Conservation (phyloP, 1,140 invertebrate species). For the Trichomalopsis sarcophagae region DNA sequence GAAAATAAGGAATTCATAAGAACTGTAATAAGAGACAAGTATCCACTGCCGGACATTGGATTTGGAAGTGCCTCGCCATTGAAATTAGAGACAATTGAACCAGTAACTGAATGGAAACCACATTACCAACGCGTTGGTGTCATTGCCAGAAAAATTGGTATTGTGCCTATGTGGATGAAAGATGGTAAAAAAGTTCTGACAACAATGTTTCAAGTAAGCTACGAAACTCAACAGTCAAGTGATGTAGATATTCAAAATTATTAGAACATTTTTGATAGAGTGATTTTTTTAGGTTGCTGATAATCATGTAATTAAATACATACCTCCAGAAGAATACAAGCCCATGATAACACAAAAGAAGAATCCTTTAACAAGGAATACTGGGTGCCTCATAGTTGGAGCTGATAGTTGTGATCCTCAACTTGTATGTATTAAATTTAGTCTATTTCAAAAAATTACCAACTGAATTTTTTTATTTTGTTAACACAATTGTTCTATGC, state of each 20-base stretch:
- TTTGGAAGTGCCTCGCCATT: conserved; percentile 70
- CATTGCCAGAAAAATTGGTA: conserved; percentile 94
- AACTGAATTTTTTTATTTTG: not conserved
- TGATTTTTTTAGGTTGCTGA: conserved; percentile 84
- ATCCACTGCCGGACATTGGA: conserved; percentile 71
- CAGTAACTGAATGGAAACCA: conserved; percentile 78
- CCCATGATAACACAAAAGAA: conserved; percentile 73
- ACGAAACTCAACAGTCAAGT: not conserved
- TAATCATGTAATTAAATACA: conserved; percentile 96
- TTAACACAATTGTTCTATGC: conserved; percentile 44
- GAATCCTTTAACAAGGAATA: conserved; percentile 70
- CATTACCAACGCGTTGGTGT: conserved; percentile 85
- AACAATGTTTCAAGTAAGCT: conserved; percentile 89
- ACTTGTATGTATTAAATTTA: conserved; percentile 67
- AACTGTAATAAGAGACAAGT: conserved; percentile 84
- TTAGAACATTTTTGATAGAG: conserved; percentile 7
- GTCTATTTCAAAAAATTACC: not conserved
- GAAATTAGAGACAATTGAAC: conserved; percentile 77
- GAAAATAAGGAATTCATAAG: conserved; percentile 90
- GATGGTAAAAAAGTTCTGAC: conserved; percentile 86
- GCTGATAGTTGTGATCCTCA: conserved; percentile 92
- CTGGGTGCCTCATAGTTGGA: conserved; percentile 89
- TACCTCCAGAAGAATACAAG: conserved; percentile 86
- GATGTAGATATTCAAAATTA: not conserved
- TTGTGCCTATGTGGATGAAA: conserved; percentile 94